Percentiles rank a stretch among this genome's conserved stretches.
Evolutionary conservation across 2,888 invertebrate species (phyloP).

Genomic region (Gerris lacustris): DNA sequence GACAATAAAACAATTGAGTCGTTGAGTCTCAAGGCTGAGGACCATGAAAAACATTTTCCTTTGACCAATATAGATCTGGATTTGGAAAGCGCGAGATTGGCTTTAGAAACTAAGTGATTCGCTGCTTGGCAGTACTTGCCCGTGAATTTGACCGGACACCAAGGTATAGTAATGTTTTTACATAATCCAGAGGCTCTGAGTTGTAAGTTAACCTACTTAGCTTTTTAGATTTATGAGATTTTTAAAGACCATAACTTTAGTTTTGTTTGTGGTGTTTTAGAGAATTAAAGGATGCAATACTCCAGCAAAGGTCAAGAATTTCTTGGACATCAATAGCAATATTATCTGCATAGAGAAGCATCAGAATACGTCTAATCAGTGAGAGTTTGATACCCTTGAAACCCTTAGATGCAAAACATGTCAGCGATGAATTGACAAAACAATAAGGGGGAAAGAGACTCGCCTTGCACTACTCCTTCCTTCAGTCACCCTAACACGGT

Average conservation of each 20-base stretch:
- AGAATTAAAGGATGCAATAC: too few relatives aligned
- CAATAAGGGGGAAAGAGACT: neutral
- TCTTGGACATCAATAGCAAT: neutral
- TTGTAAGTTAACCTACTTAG: neutral
- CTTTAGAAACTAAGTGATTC: neutral
- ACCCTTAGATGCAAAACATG: neutral
- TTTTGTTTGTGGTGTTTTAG: neutral
- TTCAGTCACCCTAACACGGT: neutral
- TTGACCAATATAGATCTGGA: neutral
- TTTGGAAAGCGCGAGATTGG: neutral
- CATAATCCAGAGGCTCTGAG: neutral
- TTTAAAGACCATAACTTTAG: neutral
- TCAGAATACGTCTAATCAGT: neutral
- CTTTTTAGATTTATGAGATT: neutral
- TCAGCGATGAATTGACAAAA: too few relatives aligned
- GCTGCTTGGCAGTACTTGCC: neutral
- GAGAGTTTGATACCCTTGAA: neutral
- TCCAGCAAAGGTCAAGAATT: neutral
- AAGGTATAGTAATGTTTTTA: neutral
- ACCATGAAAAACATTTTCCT: neutral
- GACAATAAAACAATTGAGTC: neutral
- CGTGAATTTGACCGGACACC: neutral
- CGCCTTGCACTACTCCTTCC: neutral
- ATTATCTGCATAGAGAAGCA: neutral
- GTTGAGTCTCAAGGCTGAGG: neutral